phyloP scores from a whole-genome alignment of 2,888 invertebrate species.

The Caenorhabditis uteleia region DNA sequence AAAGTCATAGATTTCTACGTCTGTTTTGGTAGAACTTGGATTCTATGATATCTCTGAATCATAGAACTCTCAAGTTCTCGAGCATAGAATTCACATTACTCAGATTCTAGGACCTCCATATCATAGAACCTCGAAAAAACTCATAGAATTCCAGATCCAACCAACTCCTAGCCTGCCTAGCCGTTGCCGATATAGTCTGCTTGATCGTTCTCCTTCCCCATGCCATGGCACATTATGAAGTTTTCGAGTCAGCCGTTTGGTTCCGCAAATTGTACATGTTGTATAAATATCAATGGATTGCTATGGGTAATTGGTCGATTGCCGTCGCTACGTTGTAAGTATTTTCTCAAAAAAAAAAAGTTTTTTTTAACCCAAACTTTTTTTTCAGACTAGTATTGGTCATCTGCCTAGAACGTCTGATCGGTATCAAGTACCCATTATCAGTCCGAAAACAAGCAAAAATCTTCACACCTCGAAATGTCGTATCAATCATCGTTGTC shows the following conservation, averaged over 20 bases:
- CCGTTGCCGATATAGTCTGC: slow-evolving; percentile 66
- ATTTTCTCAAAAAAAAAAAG: not conserved
- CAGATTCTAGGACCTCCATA: no score
- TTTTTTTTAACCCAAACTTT: slow-evolving; percentile 10
- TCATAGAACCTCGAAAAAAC: no score
- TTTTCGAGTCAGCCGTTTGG: slow-evolving; percentile 53
- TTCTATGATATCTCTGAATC: no score
- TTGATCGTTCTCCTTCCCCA: slow-evolving; percentile 63
- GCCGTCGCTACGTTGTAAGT: slow-evolving; percentile 65
- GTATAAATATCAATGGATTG: slow-evolving; percentile 60
- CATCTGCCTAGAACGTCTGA: slow-evolving; percentile 62
- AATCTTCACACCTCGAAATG: slow-evolving; percentile 40
- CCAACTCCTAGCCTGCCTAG: slow-evolving; percentile 60
- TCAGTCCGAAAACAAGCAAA: slow-evolving; percentile 51
- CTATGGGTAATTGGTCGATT: slow-evolving; percentile 64
- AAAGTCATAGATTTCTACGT: no score
- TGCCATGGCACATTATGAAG: slow-evolving; percentile 63
- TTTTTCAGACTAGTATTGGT: slow-evolving; percentile 60
- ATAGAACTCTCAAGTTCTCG: no score
- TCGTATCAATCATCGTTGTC: slow-evolving; percentile 53
- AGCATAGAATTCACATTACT: no score
- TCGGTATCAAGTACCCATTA: slow-evolving; percentile 64
- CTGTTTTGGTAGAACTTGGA: no score
- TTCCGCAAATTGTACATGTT: slow-evolving; percentile 62
- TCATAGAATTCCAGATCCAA: slow-evolving; percentile 56